These are phyloP conservation scores for Leptodactylus fallax DNA, from an alignment of 2,797 vertebrate species.

Conservation along the genomic window DNA sequence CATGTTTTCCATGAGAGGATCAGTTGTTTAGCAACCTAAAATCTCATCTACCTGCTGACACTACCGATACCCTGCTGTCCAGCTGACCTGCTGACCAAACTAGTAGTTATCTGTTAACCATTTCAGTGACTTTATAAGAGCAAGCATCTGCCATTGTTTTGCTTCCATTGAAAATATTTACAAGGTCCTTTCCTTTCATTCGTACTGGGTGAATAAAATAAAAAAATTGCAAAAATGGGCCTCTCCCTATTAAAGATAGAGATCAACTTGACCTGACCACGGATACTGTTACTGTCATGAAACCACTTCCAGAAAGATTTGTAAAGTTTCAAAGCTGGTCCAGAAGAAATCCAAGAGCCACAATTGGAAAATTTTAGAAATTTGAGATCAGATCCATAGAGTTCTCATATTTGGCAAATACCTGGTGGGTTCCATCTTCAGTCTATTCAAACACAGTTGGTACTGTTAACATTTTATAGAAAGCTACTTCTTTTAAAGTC, in stretches of 20 bases:
- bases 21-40: neutral
- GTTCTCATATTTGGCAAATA: neutral
- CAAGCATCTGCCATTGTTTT: neutral
- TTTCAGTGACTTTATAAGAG: neutral
- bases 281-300: neutral
- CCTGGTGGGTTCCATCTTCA: neutral
- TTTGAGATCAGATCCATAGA: neutral
- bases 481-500: neutral
- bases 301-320: neutral
- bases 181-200: neutral
- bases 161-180: neutral
- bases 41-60: slow-evolving; percentile 27
- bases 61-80: slow-evolving; percentile 11
- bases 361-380: neutral
- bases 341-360: neutral
- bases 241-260: neutral
- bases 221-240: neutral
- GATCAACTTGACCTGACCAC: neutral
- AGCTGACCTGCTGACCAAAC: neutral
- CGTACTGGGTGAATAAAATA: neutral
- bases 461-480: neutral
- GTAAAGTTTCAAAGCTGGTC: neutral
- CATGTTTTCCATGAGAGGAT: neutral
- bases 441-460: neutral
- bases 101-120: neutral